phyloP scores from a whole-genome alignment of 2,888 invertebrate genomes.

The Sphinx pinastri region DNA sequence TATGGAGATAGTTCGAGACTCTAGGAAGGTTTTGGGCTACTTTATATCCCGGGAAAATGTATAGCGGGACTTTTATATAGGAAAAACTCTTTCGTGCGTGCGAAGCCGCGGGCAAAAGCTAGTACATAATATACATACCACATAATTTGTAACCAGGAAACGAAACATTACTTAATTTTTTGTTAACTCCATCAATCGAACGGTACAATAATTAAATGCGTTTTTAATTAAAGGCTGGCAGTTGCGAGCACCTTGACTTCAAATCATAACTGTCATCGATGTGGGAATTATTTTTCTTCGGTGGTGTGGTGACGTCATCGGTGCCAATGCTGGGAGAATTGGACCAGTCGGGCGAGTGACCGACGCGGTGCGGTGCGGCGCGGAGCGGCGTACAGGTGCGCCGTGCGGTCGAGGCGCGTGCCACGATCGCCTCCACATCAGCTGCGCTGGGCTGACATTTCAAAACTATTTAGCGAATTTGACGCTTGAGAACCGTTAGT shows the following conservation, averaged over 20 bases:
- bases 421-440: constrained; percentile 37
- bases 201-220: neutral
- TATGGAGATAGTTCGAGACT: no score
- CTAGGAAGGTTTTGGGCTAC: no score
- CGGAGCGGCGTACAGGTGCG: constrained; percentile 55
- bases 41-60: no score
- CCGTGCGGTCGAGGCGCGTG: constrained; percentile 47
- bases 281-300: neutral
- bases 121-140: neutral
- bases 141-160: neutral
- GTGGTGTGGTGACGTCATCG: constrained; percentile 45
- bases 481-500: neutral
- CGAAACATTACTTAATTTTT: neutral
- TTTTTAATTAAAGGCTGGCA: neutral
- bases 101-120: no score
- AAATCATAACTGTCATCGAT: constrained; percentile 8
- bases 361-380: constrained; percentile 24
- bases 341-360: constrained; percentile 49
- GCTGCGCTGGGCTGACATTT: constrained; percentile 46
- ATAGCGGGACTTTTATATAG: no score
- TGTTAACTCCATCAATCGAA: neutral
- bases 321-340: constrained; percentile 41
- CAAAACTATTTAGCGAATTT: constrained; percentile 43
- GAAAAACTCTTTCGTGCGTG: no score
- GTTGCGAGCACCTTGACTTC: constrained; percentile 18